Evolutionary conservation across 2,888 invertebrate species (phyloP), one percentile per base, ranked within the genome.

Genomic region (Lottia scabra): DNA sequence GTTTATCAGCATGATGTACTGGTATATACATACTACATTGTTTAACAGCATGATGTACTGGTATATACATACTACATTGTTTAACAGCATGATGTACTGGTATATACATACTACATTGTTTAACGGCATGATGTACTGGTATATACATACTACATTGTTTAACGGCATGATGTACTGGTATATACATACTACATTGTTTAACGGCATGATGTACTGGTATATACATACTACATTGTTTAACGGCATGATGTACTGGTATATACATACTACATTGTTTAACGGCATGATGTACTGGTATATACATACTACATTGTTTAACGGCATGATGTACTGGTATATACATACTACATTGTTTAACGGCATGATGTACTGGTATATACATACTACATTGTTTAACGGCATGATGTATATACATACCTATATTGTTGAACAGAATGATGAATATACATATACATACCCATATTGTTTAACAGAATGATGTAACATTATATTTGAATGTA

Each of bases 381-480:
- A n/a, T n/a, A n/a, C 23, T 13, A 4, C 65, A 15, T 44, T 16
- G 12, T 27, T 64, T 13, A 4, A 38, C 5, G 10, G 38, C 1
- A 38, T 38, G 10, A 38, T 38, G 38, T 38, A 38, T 38, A 38
- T 38, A 38, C 38, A 38, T 38, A 38, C 5, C 38, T 38, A 38
- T 38, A 38, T 38, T 38, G 38, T 38, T 30, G 2, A 30, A 30
- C 30, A 30, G 38, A 8, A 38, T 38, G 10, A 38, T 38, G 38
- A 8, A 38, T 6, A 38, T 38, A 38, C 38, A 94, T 92, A 38
- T 38, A 38, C 38, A 94, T 92, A 87, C 56, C 56, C 23, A 4
- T 56, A 56, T 56, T 56, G 56, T 23, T 56, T 56, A 56, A 56
- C 56, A 56, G 56, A 19, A 23, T 23, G 12, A 23, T 56, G 56